Percentiles rank a stretch among this genome's conserved stretches.
These are phyloP conservation scores for Campaea margaritaria DNA, from an alignment of 2,888 invertebrate species.

Conservation along the genomic window DNA sequence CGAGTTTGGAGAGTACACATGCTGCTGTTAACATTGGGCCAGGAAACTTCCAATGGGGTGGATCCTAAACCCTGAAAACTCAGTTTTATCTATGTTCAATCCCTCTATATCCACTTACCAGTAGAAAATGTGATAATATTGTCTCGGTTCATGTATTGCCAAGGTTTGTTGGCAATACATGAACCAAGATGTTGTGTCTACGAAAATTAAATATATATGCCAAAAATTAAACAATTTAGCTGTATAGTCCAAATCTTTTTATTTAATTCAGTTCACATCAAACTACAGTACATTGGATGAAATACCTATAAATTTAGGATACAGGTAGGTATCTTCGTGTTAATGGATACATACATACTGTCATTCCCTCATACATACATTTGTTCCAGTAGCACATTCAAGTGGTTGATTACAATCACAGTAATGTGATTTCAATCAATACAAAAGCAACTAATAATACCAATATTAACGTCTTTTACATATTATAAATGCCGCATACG, in stretches of 20 bases:
- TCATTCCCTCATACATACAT: constrained; percentile 5
- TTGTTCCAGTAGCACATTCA: constrained; percentile 14
- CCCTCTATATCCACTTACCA: too few species aligned
- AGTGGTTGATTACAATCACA: not conserved
- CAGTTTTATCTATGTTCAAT: too few species aligned
- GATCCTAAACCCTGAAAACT: too few species aligned
- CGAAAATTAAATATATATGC: too few species aligned
- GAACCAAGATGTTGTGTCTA: too few species aligned
- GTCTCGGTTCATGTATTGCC: too few species aligned
- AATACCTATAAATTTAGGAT: constrained; percentile 1
- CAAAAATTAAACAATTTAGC: constrained; percentile 8
- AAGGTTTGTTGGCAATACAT: too few species aligned
- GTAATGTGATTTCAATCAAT: not conserved
- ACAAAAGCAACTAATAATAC: constrained; percentile 18
- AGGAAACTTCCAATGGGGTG: too few species aligned
- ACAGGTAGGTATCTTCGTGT: not conserved
- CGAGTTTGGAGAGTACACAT: too few species aligned
- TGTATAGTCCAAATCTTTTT: not conserved
- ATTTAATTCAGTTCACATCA: constrained; percentile 21
- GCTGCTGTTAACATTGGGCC: too few species aligned
- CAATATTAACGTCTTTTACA: constrained; percentile 6
- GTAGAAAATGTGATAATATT: too few species aligned
- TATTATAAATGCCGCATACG: constrained; percentile 7
- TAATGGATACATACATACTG: not conserved
- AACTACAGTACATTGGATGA: constrained; percentile 15